Evolutionary conservation across 2,888 invertebrate genomes (phyloP).

Genomic region (Apocheima hispidaria): DNA sequence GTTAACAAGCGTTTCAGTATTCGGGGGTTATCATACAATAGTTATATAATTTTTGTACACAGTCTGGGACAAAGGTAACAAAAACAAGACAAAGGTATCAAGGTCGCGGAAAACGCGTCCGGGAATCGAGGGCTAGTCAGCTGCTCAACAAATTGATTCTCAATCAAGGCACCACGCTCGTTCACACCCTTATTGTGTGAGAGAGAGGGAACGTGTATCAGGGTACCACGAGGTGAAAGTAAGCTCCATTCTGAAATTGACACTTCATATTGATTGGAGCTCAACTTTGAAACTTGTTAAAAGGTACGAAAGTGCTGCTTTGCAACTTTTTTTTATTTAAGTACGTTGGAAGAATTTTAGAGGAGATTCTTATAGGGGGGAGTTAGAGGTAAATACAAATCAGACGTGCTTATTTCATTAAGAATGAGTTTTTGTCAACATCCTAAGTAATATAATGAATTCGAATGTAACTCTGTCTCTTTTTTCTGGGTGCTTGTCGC

Average conservation of each 20-base stretch:
- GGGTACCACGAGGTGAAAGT: slow-evolving; percentile 12
- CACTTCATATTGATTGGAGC: slow-evolving; percentile 24
- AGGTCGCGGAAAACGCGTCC: slow-evolving; percentile 18
- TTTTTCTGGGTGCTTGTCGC: too few relatives aligned
- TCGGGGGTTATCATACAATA: background rate
- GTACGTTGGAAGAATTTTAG: background rate
- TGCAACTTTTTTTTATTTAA: background rate
- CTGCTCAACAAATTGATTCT: slow-evolving; percentile 41
- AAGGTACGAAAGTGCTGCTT: slow-evolving; percentile 1
- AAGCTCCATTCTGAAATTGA: slow-evolving; percentile 18
- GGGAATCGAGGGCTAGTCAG: slow-evolving; percentile 20
- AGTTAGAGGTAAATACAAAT: background rate
- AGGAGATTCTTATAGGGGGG: background rate
- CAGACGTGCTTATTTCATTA: too few relatives aligned
- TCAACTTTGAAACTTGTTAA: slow-evolving; percentile 1
- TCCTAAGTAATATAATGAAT: too few relatives aligned
- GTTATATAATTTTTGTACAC: slow-evolving; percentile 1
- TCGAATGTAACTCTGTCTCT: too few relatives aligned
- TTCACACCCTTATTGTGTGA: slow-evolving; percentile 25
- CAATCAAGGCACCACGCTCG: slow-evolving; percentile 35
- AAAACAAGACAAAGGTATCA: too few relatives aligned
- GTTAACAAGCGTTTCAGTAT: too few relatives aligned
- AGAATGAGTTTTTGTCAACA: too few relatives aligned
- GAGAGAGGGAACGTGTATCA: slow-evolving; percentile 14
- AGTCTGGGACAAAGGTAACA: slow-evolving; percentile 15